Evolutionary conservation across 2,797 vertebrate genomes (phyloP).

Genomic region (Macroramphosus scolopax): DNA sequence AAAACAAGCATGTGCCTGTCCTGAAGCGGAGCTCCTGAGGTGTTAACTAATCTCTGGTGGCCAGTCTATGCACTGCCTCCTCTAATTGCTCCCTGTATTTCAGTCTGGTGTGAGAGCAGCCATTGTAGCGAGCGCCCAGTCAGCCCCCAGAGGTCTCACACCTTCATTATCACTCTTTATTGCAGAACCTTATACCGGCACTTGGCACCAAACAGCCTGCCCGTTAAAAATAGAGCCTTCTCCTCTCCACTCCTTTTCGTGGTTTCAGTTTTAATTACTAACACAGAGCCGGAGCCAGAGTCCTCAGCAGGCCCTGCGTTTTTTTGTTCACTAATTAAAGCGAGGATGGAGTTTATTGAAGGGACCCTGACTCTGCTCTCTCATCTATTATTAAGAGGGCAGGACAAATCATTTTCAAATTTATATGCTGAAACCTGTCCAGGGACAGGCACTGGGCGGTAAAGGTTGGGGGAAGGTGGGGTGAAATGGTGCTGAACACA

Average conservation of each 20-base stretch:
- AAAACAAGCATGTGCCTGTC: conserved; percentile 82
- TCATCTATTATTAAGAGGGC: conserved; percentile 98
- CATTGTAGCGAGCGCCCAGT: conserved; percentile 89
- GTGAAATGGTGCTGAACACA: conserved; percentile 58
- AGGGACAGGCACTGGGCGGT: conserved; percentile 75
- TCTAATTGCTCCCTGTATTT: conserved; percentile 91
- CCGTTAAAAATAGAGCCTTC: conserved; percentile 94
- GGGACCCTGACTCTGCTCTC: conserved; percentile 89
- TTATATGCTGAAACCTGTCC: conserved; percentile 92
- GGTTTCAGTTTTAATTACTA: conserved; percentile 98
- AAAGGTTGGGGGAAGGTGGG: conserved; percentile 58
- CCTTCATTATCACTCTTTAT: conserved; percentile 99
- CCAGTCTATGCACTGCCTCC: conserved; percentile 87
- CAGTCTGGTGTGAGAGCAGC: conserved; percentile 91
- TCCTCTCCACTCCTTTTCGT: conserved; percentile 83
- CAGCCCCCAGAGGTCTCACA: conserved; percentile 90
- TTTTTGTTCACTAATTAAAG: conserved; percentile 94
- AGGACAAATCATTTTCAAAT: conserved; percentile 98
- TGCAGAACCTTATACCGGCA: conserved; percentile 89
- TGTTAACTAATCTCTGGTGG: conserved; percentile 88
- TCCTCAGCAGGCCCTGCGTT: conserved; percentile 84
- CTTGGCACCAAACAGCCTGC: conserved; percentile 88
- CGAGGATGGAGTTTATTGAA: conserved; percentile 90
- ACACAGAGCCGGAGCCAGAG: conserved; percentile 85
- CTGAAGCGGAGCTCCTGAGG: conserved; percentile 83